Base-by-base conservation (phyloP, 1,140 invertebrate species). In the Olivierus martensii region DNA sequence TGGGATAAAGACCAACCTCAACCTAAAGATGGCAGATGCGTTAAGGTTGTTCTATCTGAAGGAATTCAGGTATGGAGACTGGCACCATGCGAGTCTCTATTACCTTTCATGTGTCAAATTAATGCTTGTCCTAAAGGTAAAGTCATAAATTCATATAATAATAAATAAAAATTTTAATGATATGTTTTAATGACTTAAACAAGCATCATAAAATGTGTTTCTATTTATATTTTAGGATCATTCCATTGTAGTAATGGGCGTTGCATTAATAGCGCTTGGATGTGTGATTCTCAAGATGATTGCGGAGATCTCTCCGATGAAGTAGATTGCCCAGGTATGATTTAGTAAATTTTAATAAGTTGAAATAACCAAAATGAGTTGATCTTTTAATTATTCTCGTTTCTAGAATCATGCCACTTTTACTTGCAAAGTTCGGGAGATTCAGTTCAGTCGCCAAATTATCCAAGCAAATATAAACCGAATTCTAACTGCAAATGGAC, bases 401-500 rank as follows among this genome's bases (percentile, higher is more conserved):
- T 56, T 56, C 7, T 15, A 42, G 72, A 75, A 15, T 81, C 85
- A 55, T 95, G 90, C 67, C 84, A 92, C 65, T 92, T 79, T 66
- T 90, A 94, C 63, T 85, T 92, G 77, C 87, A 66, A 52, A 67
- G 63, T n/a, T 63, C 68, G 28, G 87, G 87, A n/a, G 92, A 94
- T 69, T 85, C 90, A 5, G 85, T 98, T 18, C 86, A 92, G 67
- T 91, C 88, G 59, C 86, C 88, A 1, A 91, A 89, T 66, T 95
- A 92, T 69, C 91, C 92, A 2, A 84, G 89, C 61, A 88, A 89
- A 64, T 96, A 97, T 67, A 77, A 79, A 49, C 77, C 88, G 3
- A 78, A 93, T 47, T 81, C 82, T 50, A 88, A 94, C 64, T 97
- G 92, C 68, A 92, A 92, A 71, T 97, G 93, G 92, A 94, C 91